phyloP scores from a whole-genome alignment of 2,113 vertebrate species.

The Thalassarche chlororhynchos region DNA sequence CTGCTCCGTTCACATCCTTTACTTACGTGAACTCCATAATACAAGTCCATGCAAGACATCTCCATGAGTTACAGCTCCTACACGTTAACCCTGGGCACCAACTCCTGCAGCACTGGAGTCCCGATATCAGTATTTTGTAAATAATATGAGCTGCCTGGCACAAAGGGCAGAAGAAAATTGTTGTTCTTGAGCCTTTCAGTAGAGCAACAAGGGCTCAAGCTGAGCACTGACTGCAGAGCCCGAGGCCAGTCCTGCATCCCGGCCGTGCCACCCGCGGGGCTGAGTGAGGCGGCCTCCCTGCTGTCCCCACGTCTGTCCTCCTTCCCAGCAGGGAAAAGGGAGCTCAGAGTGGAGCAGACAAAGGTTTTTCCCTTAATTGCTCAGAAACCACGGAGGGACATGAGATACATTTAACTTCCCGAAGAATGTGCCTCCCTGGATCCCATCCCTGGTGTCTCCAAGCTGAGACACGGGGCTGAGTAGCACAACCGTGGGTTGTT shows the following conservation, averaged over 20 bases:
- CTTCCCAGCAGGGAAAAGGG: neutral
- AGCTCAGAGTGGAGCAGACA: neutral
- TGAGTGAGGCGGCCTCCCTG: neutral
- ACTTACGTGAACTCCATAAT: fast-evolving
- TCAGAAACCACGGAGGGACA: neutral
- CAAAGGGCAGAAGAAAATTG: neutral
- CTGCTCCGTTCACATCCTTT: neutral
- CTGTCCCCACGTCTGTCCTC: neutral
- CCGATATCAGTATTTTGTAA: fast-evolving
- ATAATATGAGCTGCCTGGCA: neutral
- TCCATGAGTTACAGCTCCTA: neutral
- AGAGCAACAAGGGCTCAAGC: neutral
- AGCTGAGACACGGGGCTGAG: fast-evolving
- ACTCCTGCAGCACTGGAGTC: neutral
- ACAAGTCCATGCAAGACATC: neutral
- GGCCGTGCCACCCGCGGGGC: fast-evolving
- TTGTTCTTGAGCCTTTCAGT: neutral
- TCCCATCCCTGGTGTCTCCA: neutral
- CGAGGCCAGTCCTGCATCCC: neutral
- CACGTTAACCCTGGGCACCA: fast-evolving
- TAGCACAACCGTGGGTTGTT: fast-evolving
- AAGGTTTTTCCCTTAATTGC: neutral
- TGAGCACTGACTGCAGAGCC: neutral
- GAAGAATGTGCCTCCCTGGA: neutral
- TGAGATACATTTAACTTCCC: neutral